A percentile compares a stretch with the other conserved stretches of the same genome.
phyloP scores from a whole-genome alignment of 2,888 invertebrate species.

The Epirrhoe alternata region DNA sequence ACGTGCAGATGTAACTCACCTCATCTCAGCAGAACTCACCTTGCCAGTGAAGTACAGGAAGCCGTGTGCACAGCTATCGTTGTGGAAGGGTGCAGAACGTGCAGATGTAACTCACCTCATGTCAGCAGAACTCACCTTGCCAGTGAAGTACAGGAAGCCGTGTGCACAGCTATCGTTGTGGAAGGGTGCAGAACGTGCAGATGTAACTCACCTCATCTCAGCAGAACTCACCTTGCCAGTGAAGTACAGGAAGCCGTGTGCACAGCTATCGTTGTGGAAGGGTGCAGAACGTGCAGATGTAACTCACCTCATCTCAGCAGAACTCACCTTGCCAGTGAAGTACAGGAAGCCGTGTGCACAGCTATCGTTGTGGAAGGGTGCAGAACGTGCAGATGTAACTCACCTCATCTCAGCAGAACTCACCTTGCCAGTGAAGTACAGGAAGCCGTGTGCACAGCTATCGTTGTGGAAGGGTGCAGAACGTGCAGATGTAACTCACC shows the following conservation, averaged over 20 bases:
- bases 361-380: constrained; percentile 97
- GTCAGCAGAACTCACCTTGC: constrained; percentile 82
- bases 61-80: constrained; percentile 97
- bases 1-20: constrained; percentile 89
- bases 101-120: constrained; percentile 68
- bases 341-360: constrained; percentile 98
- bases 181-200: constrained; percentile 96
- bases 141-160: constrained; percentile 97
- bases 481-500: constrained; percentile 89
- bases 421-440: constrained; percentile 95
- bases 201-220: too few relatives aligned
- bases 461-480: constrained; percentile 97
- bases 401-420: constrained; percentile 1
- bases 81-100: constrained; percentile 97
- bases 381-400: constrained; percentile 94
- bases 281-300: constrained; percentile 96
- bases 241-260: constrained; percentile 97
- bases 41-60: constrained; percentile 97
- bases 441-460: constrained; percentile 97
- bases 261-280: constrained; percentile 98
- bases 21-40: constrained; percentile 64
- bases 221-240: constrained; percentile 88
- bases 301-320: too few relatives aligned
- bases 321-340: constrained; percentile 91
- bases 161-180: constrained; percentile 98